A percentile compares a stretch with the other conserved stretches of the same genome.
phyloP scores from a whole-genome alignment of 2,888 invertebrate species.

The Drosophila mimica region DNA sequence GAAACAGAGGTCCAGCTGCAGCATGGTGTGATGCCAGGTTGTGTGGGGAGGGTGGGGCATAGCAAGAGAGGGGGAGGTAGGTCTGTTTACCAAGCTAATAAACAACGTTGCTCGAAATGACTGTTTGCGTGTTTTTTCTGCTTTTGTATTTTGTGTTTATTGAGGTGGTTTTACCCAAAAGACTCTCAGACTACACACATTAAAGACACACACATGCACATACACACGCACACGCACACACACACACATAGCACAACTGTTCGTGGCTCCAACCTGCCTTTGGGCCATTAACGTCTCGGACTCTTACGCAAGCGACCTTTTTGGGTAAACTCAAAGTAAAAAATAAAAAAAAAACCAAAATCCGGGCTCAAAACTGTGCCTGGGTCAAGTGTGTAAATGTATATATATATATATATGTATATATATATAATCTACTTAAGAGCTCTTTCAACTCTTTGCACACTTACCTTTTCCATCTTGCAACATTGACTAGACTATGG shows the following conservation, averaged over 20 bases:
- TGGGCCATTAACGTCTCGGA: slow-evolving; percentile 39
- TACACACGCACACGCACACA: slow-evolving; percentile 15
- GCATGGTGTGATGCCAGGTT: not conserved
- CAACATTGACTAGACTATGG: not conserved
- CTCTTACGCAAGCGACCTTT: slow-evolving; percentile 49
- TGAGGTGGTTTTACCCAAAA: slow-evolving; percentile 45
- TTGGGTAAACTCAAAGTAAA: slow-evolving; percentile 43
- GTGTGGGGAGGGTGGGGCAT: too few species aligned
- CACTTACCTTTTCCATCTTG: not conserved
- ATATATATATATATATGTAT: not conserved
- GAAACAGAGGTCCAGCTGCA: slow-evolving; percentile 45
- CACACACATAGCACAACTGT: slow-evolving; percentile 20
- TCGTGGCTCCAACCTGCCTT: slow-evolving; percentile 26
- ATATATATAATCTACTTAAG: slow-evolving; percentile 7
- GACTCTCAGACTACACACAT: slow-evolving; percentile 6
- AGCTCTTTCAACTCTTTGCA: slow-evolving; percentile 33
- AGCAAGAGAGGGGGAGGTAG: not conserved
- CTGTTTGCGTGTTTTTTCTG: slow-evolving; percentile 6
- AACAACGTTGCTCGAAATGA: slow-evolving; percentile 47
- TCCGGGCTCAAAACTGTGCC: slow-evolving; percentile 61
- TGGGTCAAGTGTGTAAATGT: slow-evolving; percentile 35
- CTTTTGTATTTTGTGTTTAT: slow-evolving; percentile 17
- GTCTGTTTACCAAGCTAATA: slow-evolving; percentile 59
- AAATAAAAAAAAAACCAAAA: slow-evolving; percentile 11
- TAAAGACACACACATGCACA: not conserved